Percentiles rank a stretch among this genome's conserved stretches.
Conservation (phyloP, 2,113 vertebrate genomes). For the Saimiri boliviensis region DNA sequence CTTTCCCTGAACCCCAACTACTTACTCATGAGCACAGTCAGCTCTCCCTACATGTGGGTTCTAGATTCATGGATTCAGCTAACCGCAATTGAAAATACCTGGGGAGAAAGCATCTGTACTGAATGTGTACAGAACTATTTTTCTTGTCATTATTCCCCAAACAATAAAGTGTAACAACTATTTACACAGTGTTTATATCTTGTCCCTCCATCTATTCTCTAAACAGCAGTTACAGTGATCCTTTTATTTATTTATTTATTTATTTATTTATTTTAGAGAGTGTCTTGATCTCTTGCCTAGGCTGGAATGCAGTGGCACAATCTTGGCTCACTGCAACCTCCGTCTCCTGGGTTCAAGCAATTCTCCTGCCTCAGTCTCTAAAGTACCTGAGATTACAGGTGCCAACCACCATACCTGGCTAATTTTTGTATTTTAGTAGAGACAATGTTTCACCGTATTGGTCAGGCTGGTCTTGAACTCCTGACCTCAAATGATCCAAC, state of each 20-base stretch:
- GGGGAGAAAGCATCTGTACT: not conserved
- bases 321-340: too few relatives aligned
- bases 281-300: too few relatives aligned
- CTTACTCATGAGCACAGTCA: not conserved
- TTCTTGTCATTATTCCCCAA: not conserved
- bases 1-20: not conserved
- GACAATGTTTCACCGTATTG: too few relatives aligned
- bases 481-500: too few relatives aligned
- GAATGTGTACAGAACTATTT: not conserved
- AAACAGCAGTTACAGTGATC: not conserved
- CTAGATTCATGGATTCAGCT: not conserved
- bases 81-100: not conserved
- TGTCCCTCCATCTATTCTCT: not conserved
- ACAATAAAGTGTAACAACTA: not conserved
- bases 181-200: not conserved
- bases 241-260: not conserved
- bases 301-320: too few relatives aligned
- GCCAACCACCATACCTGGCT: too few relatives aligned
- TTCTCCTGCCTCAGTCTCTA: too few relatives aligned
- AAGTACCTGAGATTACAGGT: too few relatives aligned
- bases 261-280: too few relatives aligned
- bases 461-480: too few relatives aligned
- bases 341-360: too few relatives aligned
- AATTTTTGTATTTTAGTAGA: too few relatives aligned
- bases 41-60: not conserved